Percentiles rank a stretch among this genome's conserved stretches.
phyloP scores from a whole-genome alignment of 2,113 vertebrate genomes.

The Corvus hawaiiensis region DNA sequence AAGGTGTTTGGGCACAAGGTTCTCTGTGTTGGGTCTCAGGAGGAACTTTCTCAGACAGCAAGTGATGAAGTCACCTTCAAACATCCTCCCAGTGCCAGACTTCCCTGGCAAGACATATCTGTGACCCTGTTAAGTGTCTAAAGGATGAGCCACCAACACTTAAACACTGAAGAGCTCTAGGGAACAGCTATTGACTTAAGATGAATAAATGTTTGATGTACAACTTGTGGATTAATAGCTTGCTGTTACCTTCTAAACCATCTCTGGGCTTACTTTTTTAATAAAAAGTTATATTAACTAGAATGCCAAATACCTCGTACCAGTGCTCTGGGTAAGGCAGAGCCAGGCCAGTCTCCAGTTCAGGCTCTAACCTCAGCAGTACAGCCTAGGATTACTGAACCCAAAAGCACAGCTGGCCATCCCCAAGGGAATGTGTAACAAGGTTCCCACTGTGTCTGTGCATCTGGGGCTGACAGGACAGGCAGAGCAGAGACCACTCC shows the following conservation, averaged over 20 bases:
- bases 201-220: not conserved
- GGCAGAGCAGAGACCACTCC: not conserved
- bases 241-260: not conserved
- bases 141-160: not conserved
- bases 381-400: not conserved
- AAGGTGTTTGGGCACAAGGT: not conserved
- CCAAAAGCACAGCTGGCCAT: not conserved
- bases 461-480: not conserved
- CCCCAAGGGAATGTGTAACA: not conserved
- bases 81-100: not conserved
- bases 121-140: not conserved
- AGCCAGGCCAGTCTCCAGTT: not conserved
- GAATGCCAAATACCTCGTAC: not conserved
- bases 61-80: not conserved
- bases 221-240: not conserved
- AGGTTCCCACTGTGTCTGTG: not conserved
- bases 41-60: not conserved
- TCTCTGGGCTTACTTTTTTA: not conserved
- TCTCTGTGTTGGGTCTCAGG: not conserved
- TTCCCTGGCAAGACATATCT: not conserved
- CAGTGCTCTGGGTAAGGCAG: not conserved
- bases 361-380: not conserved
- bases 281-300: not conserved
- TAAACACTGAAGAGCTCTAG: not conserved
- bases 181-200: not conserved